Evolutionary conservation across 2,113 vertebrate genomes (phyloP), one percentile per base, ranked within the genome.

Genomic region (Pica pica): DNA sequence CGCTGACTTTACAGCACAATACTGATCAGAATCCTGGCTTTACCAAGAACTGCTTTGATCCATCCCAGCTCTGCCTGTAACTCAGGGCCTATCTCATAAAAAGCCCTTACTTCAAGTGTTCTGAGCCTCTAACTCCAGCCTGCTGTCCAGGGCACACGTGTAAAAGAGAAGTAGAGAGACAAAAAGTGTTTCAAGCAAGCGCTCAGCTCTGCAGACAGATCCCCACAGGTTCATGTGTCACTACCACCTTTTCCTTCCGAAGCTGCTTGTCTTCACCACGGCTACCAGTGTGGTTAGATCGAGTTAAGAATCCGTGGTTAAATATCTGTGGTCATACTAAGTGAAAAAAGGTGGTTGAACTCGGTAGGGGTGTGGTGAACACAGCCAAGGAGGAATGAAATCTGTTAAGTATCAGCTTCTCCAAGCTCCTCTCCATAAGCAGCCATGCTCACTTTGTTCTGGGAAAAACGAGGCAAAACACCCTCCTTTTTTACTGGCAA

Each of bases 401-500:
- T 71, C 80, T 57, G 60, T 35, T 56, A 35, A 35, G 15, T 37
- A 28, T 86, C 87, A 94, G 71, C 70, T 87, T 55, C 80, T 89
- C 64, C n/a, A 67, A 61, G 26, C 59, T 93, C 14, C 77, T 65
- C 44, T 76, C 74, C 68, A 27, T 0, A 27, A 96, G 67, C 80
- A 95, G 90, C 71, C 88, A 86, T 0, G 21, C 78, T 95, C 47
- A 47, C 65, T 97, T 84, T 80, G 81, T 86, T 97, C 92, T 86
- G 81, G 81, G 91, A 92, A 94, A 95, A 95, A 95, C 0, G 50
- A 95, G 64, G 81, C 33, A 78, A 47, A 93, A 91, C 87, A 61
- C 78, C 49, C 88, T 93, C 81, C 71, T 86, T 92, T 92, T 91
- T 90, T 83, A 95, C 31, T 88, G 95, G 90, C 95, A 92, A 91